Evolutionary conservation across 1,140 invertebrate species (phyloP), one percentile per base, ranked within the genome.

Genomic region (Apis cerana): DNA sequence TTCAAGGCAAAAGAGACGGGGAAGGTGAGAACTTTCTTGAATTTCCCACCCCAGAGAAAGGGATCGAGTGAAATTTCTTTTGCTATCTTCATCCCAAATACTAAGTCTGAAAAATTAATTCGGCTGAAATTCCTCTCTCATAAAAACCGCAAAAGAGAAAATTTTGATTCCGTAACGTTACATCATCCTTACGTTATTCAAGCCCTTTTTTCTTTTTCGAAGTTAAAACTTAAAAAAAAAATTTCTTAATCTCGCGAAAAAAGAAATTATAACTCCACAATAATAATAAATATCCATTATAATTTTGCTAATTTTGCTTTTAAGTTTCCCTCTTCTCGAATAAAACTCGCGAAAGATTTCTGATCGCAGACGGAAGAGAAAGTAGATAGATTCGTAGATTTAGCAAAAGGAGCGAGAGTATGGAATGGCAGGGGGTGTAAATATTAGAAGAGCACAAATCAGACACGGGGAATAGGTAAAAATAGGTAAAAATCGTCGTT

Each of bases 61-160:
- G 59, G 71, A 84, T 83, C 83, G 43, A 70, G 75, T 70, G 80
- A 82, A 69, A 85, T 85, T 85, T 78, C 82, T 54, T 71, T 19
- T 61, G 54, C 59, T 62, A 61, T 56, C 56, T 72, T 71, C 52
- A 52, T 27, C 61, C 50, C 59, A 72, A 84, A 83, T 27, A 8
- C 61, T 23, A 15, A 33, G 9, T 64, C 67, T 62, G 23, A 33
- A 7, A 19, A 9, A 59, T 9, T 54, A 56, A 21, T n/a, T 0
- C 0, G 0, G 10, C 0, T 7, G n/a, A 68, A 67, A 67, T 67
- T 48, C 48, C 48, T 67, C 27, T 56, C 15, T 13, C 1, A 23
- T 11, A 5, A 43, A 43, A 43, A 43, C 4, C 33, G 33, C 33
- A 43, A 43, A 7, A 43, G 33, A 7, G 33, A 43, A 43, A 43